Conservation (phyloP, 1,140 invertebrate genomes). For the Linepithema humile region DNA sequence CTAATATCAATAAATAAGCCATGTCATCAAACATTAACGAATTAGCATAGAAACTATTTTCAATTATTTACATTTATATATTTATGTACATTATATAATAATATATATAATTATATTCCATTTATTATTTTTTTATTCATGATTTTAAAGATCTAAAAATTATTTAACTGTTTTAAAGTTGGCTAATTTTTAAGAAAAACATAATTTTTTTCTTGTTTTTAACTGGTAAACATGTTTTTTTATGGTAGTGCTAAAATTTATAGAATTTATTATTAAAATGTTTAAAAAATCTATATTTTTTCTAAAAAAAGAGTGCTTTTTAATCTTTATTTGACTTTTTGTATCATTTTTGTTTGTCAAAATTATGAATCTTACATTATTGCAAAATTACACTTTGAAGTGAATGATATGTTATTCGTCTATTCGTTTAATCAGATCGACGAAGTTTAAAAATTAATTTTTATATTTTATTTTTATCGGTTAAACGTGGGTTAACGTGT, state of each 20-base stretch:
- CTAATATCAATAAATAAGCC: neutral
- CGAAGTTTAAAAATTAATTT: neutral
- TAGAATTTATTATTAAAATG: neutral
- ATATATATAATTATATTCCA: neutral
- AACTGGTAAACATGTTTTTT: neutral
- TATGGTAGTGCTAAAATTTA: neutral
- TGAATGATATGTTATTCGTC: neutral
- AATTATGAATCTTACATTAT: neutral
- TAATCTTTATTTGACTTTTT: neutral
- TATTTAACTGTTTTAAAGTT: neutral
- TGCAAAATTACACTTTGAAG: no score
- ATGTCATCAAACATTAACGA: no score
- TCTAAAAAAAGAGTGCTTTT: neutral
- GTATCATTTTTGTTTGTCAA: neutral
- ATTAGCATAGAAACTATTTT: no score
- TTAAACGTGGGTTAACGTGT: neutral
- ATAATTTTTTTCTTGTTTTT: neutral
- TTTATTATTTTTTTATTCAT: neutral
- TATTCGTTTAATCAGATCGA: neutral
- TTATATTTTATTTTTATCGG: neutral
- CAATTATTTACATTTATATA: no score
- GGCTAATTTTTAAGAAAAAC: neutral
- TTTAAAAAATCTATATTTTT: neutral
- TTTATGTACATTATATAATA: no score
- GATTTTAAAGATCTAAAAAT: neutral